phyloP scores from a whole-genome alignment of 2,888 invertebrate genomes.

The Helobdella robusta region DNA sequence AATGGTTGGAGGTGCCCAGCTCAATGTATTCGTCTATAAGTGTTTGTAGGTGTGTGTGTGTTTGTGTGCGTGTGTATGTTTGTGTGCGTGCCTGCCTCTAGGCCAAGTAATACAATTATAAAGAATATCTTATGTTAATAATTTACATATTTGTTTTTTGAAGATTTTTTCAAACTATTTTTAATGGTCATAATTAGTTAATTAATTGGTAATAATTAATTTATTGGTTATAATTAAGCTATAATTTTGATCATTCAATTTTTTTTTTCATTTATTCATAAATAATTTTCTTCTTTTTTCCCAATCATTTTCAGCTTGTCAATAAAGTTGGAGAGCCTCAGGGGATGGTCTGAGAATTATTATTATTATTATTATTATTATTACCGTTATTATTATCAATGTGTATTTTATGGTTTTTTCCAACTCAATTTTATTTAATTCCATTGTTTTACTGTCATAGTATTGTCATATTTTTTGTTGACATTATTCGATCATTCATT shows the following conservation, averaged over 20 bases:
- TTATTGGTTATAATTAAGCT: slow-evolving; percentile 1
- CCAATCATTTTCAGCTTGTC: slow-evolving; percentile 38
- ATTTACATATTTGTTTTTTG: too few relatives aligned
- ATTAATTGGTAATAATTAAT: not conserved
- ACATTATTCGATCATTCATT: slow-evolving; percentile 10
- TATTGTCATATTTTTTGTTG: not conserved
- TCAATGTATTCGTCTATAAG: too few relatives aligned
- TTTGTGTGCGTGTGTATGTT: too few relatives aligned
- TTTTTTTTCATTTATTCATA: not conserved
- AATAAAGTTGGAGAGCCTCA: slow-evolving; percentile 45
- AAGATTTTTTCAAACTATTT: too few relatives aligned
- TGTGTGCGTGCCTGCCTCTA: too few relatives aligned
- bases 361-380: not conserved
- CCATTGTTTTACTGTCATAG: not conserved
- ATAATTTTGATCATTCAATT: not conserved
- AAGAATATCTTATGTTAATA: too few relatives aligned
- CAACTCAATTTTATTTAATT: not conserved
- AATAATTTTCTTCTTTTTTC: not conserved
- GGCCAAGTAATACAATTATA: too few relatives aligned
- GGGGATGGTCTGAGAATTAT: slow-evolving; percentile 42
- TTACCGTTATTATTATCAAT: slow-evolving; percentile 1
- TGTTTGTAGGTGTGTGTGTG: too few relatives aligned
- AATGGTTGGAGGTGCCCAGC: too few relatives aligned
- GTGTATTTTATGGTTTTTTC: not conserved
- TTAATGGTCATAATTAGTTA: too few relatives aligned